A percentile compares a stretch with the other conserved stretches of the same genome.
These are phyloP conservation scores for Halcyon chelicuti DNA, from an alignment of 2,797 vertebrate genomes.

Conservation along the genomic window DNA sequence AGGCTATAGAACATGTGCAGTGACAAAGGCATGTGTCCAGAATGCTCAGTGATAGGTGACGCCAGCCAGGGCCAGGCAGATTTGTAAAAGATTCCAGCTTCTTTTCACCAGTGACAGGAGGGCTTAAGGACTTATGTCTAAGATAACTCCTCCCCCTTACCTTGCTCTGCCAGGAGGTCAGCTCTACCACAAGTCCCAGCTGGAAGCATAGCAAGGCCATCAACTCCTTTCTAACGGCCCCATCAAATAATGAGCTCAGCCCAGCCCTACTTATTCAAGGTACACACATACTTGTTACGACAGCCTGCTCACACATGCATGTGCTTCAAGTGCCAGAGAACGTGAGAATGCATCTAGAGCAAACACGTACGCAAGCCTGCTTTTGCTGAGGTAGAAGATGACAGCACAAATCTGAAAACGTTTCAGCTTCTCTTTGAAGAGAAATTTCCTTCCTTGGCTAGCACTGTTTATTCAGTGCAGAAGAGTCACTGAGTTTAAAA, in stretches of 20 bases:
- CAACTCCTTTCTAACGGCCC: background rate
- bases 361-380: background rate
- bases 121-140: background rate
- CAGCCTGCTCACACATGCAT: rapidly evolving
- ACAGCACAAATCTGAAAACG: background rate
- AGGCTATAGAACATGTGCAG: background rate
- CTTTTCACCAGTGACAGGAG: background rate
- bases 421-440: conserved; percentile 19
- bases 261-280: background rate
- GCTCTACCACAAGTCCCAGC: background rate
- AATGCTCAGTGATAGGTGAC: background rate
- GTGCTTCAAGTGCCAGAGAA: background rate
- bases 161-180: background rate
- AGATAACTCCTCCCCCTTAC: background rate
- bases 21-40: rapidly evolving
- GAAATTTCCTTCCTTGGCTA: background rate
- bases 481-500: conserved; percentile 25
- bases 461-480: background rate
- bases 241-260: background rate
- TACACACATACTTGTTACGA: rapidly evolving
- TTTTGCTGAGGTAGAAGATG: conserved; percentile 11
- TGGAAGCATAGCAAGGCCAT: background rate
- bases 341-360: background rate
- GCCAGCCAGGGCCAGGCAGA: background rate
- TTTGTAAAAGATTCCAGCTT: background rate